These are phyloP conservation scores for Marcusenius ussheri DNA, from an alignment of 2,113 vertebrate species.

Conservation along the genomic window DNA sequence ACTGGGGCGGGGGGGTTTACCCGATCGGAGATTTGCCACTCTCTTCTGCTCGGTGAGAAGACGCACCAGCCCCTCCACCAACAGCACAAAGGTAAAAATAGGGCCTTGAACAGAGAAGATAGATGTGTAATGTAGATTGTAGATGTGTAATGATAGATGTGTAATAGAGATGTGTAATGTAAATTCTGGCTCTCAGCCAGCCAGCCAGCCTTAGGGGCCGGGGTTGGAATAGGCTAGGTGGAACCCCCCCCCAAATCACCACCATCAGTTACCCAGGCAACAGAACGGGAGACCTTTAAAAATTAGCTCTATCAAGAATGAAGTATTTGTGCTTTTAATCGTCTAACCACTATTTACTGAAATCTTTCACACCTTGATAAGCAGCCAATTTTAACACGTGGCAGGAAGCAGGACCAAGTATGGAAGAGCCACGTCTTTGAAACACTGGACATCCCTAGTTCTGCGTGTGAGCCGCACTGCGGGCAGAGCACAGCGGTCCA, in stretches of 20 bases:
- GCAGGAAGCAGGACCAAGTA: background rate
- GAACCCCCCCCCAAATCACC: background rate
- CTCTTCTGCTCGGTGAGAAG: background rate
- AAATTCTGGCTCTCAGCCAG: no score
- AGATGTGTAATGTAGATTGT: no score
- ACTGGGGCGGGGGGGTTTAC: background rate
- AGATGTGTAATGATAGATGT: no score
- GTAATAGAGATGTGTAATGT: no score
- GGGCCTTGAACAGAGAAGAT: background rate
- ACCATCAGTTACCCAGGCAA: background rate
- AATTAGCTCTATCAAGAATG: slow-evolving; percentile 1
- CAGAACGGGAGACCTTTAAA: background rate
- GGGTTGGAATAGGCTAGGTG: background rate
- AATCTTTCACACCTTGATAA: background rate
- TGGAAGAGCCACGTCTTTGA: background rate
- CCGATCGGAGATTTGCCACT: background rate
- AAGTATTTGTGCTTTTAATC: slow-evolving; percentile 19
- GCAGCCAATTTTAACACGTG: background rate
- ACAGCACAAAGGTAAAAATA: background rate
- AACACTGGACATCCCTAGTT: background rate
- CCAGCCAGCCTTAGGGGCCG: background rate
- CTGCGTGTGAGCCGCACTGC: background rate
- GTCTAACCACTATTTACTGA: slow-evolving; percentile 15
- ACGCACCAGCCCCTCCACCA: background rate
- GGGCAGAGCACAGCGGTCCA: background rate